phyloP scores from a whole-genome alignment of 1,140 invertebrate species.

The Atta texana region DNA sequence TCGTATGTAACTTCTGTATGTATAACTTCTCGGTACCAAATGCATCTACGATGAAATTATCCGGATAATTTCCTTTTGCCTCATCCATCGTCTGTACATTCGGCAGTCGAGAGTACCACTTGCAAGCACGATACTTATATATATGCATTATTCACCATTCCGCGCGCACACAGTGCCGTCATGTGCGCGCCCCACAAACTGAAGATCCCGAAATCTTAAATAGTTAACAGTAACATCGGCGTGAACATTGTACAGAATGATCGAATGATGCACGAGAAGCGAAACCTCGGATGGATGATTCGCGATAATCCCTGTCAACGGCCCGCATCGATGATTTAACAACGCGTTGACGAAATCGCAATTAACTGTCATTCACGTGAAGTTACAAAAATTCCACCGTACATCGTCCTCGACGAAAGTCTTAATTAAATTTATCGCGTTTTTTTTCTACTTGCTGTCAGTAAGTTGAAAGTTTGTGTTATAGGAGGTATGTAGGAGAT shows the following conservation, averaged over 20 bases:
- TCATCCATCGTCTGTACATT: slow-evolving; percentile 55
- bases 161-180: slow-evolving; percentile 33
- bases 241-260: slow-evolving; percentile 79
- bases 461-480: slow-evolving; percentile 13
- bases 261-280: slow-evolving; percentile 70
- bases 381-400: not conserved
- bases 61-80: not conserved
- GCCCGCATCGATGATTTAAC: slow-evolving; percentile 20
- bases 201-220: slow-evolving; percentile 68
- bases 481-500: not conserved
- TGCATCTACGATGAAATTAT: slow-evolving; percentile 19
- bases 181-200: slow-evolving; percentile 47
- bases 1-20: slow-evolving; percentile 68
- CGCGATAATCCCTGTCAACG: slow-evolving; percentile 34
- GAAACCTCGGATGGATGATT: slow-evolving; percentile 55
- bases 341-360: slow-evolving; percentile 25
- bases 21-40: slow-evolving; percentile 65
- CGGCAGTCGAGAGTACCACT: slow-evolving; percentile 63
- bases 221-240: slow-evolving; percentile 78
- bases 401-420: not conserved
- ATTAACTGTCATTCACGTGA: slow-evolving; percentile 20
- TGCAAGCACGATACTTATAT: slow-evolving; percentile 68
- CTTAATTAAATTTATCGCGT: slow-evolving; percentile 15
- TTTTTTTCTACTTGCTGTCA: not conserved
- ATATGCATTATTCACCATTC: slow-evolving; percentile 56